Evolutionary conservation across 2,113 vertebrate species (phyloP).

Genomic region (Barnardius zonarius): DNA sequence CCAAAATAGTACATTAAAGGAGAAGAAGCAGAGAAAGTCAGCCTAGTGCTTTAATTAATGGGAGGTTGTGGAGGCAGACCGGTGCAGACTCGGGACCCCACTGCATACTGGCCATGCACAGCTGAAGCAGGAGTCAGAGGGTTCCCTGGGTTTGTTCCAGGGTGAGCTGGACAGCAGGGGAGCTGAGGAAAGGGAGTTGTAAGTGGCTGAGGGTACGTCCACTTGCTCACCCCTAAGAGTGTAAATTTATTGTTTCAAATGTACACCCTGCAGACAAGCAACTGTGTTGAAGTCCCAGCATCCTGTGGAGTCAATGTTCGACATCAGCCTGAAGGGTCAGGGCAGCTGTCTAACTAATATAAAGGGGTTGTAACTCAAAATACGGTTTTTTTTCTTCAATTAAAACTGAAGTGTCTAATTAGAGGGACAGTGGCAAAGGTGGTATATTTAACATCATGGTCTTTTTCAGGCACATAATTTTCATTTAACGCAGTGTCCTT

Average conservation of each 20-base stretch:
- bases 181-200: not conserved
- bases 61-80: not conserved
- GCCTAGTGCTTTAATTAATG: not conserved
- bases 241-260: accelerated
- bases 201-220: not conserved
- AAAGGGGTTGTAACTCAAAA: not conserved
- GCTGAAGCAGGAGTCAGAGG: not conserved
- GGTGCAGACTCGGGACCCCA: not conserved
- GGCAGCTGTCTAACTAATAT: not conserved
- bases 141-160: accelerated
- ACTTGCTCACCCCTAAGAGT: not conserved
- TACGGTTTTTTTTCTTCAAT: not conserved
- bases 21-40: not conserved
- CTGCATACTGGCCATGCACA: not conserved
- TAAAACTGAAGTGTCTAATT: not conserved
- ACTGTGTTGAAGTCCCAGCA: not conserved
- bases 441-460: not conserved
- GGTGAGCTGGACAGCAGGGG: not conserved
- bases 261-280: not conserved
- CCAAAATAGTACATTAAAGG: not conserved
- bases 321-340: not conserved
- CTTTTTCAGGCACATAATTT: not conserved
- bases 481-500: not conserved
- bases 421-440: not conserved
- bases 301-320: not conserved